phyloP scores from a whole-genome alignment of 2,797 vertebrate species.

The Enteromius thamalakanensis region DNA sequence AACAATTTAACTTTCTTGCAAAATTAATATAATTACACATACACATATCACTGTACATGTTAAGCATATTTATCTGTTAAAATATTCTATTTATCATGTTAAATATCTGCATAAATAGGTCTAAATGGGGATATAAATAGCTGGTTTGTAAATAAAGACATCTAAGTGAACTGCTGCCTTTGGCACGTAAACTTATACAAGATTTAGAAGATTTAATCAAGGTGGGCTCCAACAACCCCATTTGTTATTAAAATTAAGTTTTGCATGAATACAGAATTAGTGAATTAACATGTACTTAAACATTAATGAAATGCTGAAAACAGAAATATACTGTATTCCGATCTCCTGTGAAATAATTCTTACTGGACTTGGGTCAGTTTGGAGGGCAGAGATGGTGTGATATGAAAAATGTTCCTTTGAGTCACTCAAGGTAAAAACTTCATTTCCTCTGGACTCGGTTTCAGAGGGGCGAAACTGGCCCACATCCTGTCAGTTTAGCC shows the following conservation, averaged over 20 bases:
- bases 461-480: conserved; percentile 21
- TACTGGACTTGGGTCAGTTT: conserved; percentile 9
- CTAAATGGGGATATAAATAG: not conserved
- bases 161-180: not conserved
- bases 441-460: conserved; percentile 22
- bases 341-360: not conserved
- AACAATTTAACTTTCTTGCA: not conserved
- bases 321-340: not conserved
- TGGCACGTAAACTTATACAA: not conserved
- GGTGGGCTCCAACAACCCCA: conserved; percentile 4
- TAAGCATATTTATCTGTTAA: not conserved
- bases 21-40: not conserved
- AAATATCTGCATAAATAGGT: conserved; percentile 6
- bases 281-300: not conserved
- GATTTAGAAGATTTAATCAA: not conserved
- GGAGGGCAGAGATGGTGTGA: not conserved
- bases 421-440: conserved; percentile 20
- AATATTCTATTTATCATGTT: not conserved
- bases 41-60: not conserved
- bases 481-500: conserved; percentile 30
- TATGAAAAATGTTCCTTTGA: conserved; percentile 5
- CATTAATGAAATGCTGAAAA: conserved; percentile 8
- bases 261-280: conserved; percentile 4
- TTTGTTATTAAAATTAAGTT: conserved; percentile 16
- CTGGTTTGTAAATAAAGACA: not conserved